Percentiles rank a stretch among this genome's conserved stretches.
phyloP scores from a whole-genome alignment of 2,113 vertebrate species.

The Rhynchopsitta pachyrhyncha region DNA sequence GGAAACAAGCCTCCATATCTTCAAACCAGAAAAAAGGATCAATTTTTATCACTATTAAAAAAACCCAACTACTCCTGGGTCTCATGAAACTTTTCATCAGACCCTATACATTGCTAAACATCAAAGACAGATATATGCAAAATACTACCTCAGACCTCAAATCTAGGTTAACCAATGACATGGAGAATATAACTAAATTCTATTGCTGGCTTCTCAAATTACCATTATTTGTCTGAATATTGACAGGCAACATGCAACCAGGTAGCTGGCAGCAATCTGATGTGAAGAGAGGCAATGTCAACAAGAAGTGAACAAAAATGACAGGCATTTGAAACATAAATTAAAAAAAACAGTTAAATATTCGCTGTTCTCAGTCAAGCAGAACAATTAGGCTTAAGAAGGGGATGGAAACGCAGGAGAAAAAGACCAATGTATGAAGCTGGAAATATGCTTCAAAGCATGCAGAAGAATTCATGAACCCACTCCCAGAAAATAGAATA shows the following conservation, averaged over 20 bases:
- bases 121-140: not conserved
- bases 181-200: not conserved
- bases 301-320: not conserved
- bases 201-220: not conserved
- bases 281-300: not conserved
- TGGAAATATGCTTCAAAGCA: not conserved
- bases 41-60: not conserved
- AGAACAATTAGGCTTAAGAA: not conserved
- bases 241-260: not conserved
- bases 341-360: not conserved
- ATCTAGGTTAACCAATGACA: not conserved
- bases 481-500: not conserved
- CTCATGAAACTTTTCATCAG: not conserved
- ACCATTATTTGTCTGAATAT: not conserved
- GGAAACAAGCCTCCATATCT: not conserved
- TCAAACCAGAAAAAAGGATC: not conserved
- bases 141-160: not conserved
- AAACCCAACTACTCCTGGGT: fast-evolving
- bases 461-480: not conserved
- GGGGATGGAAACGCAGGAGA: not conserved
- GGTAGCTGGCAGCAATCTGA: not conserved
- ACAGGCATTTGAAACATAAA: not conserved
- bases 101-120: not conserved
- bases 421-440: not conserved
- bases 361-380: not conserved